Conservation (phyloP, 23 tunicate genomes). For the Clavelina lepadiformis region DNA sequence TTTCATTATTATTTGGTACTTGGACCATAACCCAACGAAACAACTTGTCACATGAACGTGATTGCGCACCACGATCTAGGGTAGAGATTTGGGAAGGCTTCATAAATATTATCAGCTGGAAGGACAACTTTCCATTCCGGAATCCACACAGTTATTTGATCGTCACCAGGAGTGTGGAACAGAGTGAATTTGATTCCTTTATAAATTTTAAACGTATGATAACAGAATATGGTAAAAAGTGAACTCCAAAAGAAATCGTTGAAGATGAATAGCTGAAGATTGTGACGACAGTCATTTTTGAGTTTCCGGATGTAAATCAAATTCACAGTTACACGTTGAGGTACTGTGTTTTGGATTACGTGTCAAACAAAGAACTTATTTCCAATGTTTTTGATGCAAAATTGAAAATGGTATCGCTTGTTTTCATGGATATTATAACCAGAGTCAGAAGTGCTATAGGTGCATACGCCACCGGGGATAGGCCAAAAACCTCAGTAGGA, state of each 20-base stretch:
- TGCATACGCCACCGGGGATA: constrained; percentile 10
- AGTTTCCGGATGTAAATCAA: constrained; percentile 21
- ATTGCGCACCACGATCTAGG: too few relatives aligned
- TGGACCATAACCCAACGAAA: too few relatives aligned
- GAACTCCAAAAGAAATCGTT: too few relatives aligned
- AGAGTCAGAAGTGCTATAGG: constrained; percentile 1
- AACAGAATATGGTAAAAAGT: too few relatives aligned
- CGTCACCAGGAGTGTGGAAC: constrained; percentile 94
- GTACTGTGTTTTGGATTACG: constrained; percentile 38
- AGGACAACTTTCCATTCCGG: constrained; percentile 57
- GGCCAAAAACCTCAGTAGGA: constrained; percentile 24
- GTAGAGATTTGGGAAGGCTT: constrained; percentile 88
- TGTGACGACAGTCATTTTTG: constrained; percentile 31
- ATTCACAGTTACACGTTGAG: constrained; percentile 31
- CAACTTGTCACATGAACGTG: too few relatives aligned
- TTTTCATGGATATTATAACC: constrained; percentile 11
- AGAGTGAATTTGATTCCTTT: constrained; percentile 45
- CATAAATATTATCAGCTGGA: constrained; percentile 85
- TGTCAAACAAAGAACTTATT: neutral
- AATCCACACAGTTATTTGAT: constrained; percentile 78
- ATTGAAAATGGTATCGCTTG: constrained; percentile 2
- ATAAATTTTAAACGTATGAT: too few relatives aligned
- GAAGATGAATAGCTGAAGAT: constrained; percentile 36
- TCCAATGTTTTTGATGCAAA: constrained; percentile 26
- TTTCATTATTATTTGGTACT: too few relatives aligned